Conservation (phyloP, 2,113 vertebrate species). For the Nothoprocta perdicaria region DNA sequence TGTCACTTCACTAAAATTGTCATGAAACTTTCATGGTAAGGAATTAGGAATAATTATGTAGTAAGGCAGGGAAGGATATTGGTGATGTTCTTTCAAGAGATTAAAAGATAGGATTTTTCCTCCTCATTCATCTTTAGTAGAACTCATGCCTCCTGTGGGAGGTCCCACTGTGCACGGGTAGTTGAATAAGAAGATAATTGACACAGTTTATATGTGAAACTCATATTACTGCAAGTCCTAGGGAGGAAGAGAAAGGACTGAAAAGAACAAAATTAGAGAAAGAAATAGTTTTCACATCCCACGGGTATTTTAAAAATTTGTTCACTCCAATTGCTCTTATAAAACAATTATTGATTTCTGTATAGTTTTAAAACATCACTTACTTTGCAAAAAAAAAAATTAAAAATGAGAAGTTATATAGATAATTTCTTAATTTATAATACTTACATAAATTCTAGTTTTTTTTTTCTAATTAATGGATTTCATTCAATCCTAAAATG, state of each 20-base stretch:
- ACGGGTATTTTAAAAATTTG: background rate
- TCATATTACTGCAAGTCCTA: background rate
- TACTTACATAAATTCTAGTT: background rate
- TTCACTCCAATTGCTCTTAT: background rate
- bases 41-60: background rate
- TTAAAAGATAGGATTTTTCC: background rate
- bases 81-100: background rate
- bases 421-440: background rate
- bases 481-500: background rate
- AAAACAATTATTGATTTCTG: background rate
- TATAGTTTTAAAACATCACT: background rate
- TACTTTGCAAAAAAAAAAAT: background rate
- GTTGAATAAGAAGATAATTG: background rate
- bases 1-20: background rate
- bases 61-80: background rate
- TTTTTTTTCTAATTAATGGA: background rate
- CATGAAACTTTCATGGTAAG: background rate
- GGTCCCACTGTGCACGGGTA: background rate
- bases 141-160: background rate
- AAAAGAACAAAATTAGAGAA: background rate
- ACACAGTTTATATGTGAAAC: background rate
- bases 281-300: background rate
- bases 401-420: background rate
- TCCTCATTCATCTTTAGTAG: background rate
- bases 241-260: background rate